phyloP scores from a whole-genome alignment of 2,113 vertebrate genomes.

The Stigmatopora argus region DNA sequence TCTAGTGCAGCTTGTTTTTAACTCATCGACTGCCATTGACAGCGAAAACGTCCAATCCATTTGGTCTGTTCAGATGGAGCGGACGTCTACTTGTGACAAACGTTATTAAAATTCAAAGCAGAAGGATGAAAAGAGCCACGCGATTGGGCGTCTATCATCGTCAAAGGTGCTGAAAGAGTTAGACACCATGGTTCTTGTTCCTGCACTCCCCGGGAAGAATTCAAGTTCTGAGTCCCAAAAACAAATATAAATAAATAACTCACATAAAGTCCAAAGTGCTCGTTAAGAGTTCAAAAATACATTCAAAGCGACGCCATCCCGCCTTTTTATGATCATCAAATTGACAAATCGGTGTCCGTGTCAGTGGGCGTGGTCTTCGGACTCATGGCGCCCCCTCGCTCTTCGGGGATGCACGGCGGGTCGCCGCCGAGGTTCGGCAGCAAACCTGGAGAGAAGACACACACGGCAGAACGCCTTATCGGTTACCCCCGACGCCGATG shows the following conservation, averaged over 20 bases:
- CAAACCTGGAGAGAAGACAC: constrained; percentile 33
- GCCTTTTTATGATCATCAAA: constrained; percentile 23
- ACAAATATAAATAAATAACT: background rate
- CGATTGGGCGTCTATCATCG: no score
- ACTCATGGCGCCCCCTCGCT: constrained; percentile 29
- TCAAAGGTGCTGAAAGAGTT: background rate
- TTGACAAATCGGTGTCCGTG: constrained; percentile 61
- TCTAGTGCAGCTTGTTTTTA: background rate
- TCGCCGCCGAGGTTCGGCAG: constrained; percentile 41
- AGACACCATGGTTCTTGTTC: background rate
- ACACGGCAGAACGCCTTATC: background rate
- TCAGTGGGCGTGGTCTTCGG: constrained; percentile 53
- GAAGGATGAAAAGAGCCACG: no score
- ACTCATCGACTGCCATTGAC: background rate
- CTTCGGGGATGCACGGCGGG: constrained; percentile 52
- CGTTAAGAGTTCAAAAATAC: background rate
- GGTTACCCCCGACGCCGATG: no score
- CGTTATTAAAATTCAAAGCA: no score
- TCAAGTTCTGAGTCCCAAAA: background rate
- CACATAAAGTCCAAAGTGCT: background rate
- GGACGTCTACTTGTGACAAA: no score
- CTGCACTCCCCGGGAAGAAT: background rate
- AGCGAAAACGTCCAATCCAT: no score
- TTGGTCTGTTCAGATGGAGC: no score
- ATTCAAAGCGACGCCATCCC: background rate